Conservation (phyloP, 30 jellyfish, hydroid and myxozoan genomes). For the Rhopilema esculentum region DNA sequence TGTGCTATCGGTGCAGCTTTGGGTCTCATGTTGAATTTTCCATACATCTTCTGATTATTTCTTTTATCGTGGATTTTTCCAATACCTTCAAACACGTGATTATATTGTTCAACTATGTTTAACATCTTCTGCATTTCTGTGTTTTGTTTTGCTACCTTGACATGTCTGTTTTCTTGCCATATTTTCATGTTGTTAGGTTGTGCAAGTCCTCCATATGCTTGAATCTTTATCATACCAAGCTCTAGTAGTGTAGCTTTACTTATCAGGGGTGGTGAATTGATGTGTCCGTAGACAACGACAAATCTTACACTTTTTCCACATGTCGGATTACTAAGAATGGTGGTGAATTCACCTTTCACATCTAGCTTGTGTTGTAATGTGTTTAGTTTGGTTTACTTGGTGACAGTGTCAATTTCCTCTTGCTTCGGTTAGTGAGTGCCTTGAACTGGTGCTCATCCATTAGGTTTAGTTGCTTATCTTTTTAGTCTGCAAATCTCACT, state of each 20-base stretch:
- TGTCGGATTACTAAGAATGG: slow-evolving; percentile 12
- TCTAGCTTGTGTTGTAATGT: background rate
- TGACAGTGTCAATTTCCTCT: slow-evolving; percentile 4
- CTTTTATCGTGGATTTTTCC: slow-evolving; percentile 10
- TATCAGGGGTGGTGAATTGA: background rate
- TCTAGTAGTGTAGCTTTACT: background rate
- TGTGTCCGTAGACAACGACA: slow-evolving; percentile 9
- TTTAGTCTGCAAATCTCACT: background rate
- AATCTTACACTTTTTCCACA: slow-evolving; percentile 7
- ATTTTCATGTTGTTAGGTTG: background rate
- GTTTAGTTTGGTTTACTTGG: slow-evolving; percentile 22
- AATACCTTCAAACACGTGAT: background rate
- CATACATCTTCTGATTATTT: slow-evolving; percentile 7
- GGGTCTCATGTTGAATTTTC: slow-evolving; percentile 10
- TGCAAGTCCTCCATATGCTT: background rate
- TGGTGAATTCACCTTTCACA: slow-evolving; percentile 9
- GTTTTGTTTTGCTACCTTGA: no score
- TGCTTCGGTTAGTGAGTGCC: slow-evolving; percentile 9
- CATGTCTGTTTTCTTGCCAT: background rate
- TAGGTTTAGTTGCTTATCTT: background rate
- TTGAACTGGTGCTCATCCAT: slow-evolving; percentile 31
- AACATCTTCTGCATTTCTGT: background rate
- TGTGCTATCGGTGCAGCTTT: slow-evolving; percentile 20
- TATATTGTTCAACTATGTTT: background rate
- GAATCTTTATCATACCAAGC: slow-evolving; percentile 5